Evolutionary conservation across 2,888 invertebrate species (phyloP), one percentile per base, ranked within the genome.

Genomic region (Caenorhabditis wallacei): DNA sequence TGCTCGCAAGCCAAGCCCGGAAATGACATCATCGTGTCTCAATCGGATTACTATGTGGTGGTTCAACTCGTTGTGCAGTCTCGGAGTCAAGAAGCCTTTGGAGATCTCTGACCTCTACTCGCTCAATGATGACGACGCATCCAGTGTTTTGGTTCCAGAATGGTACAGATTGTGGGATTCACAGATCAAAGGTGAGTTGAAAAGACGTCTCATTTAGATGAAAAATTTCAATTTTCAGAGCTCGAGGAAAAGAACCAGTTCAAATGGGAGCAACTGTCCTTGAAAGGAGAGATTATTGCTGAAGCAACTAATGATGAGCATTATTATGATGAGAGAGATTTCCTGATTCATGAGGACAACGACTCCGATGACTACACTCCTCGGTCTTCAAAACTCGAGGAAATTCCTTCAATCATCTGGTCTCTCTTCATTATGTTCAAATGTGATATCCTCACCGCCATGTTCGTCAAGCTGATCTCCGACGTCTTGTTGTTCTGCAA

Each of bases 31-130:
- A 30, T 96, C 97, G 71, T 97, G 96, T 92, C 94, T 96, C 7
- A 96, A 96, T 20, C 94, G 95, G 72, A 93, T 97, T 30, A 94
- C 95, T 2, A 97, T 96, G 93, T 94, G 95, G 89, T 98, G 98
- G 98, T 97, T 97, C 92, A 96, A 89, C 64, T 46, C 74, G 18
- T 69, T 91, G 59, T 91, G 90, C 72, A 75, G 82, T n/a, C 83
- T 88, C 13, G 91, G 91, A 8, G 84, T 87, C 53, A 54, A 82
- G 16, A 91, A 91, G 70, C 90, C 91, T 10, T 66, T 91, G 66
- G 91, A 91, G 76, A 83, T 88, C 16, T 63, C 66, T 20, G 91
- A 91, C 59, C 81, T 91, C 63, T 91, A 89, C 66, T 72, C 84
- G 1, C 79, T 91, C 30, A 91, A 91, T 59, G 82, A 86, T 18